A percentile compares a stretch with the other conserved stretches of the same genome.
Evolutionary conservation across 2,113 vertebrate species (phyloP).

Genomic region (Tachycineta bicolor): DNA sequence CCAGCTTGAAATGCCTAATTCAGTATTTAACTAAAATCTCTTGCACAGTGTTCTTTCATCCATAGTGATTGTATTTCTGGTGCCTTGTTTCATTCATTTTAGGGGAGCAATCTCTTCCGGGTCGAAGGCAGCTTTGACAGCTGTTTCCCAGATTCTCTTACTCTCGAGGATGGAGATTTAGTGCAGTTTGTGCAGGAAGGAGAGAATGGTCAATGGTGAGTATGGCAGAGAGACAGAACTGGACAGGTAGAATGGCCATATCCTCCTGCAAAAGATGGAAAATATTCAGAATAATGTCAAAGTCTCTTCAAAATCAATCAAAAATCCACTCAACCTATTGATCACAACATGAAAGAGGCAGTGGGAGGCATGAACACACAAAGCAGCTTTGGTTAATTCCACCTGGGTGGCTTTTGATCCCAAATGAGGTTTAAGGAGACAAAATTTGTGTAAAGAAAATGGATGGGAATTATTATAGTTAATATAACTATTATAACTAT

Average conservation of each 20-base stretch:
- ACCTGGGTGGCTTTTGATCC: neutral
- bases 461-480: neutral
- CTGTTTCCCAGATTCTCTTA: constrained; percentile 67
- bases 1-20: neutral
- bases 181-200: constrained; percentile 84
- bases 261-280: neutral
- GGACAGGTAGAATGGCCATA: neutral
- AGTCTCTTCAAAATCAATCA: neutral
- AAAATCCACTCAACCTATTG: neutral
- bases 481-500: too few relatives aligned
- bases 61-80: neutral
- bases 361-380: neutral
- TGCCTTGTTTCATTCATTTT: neutral
- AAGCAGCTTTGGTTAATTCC: neutral
- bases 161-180: constrained; percentile 77
- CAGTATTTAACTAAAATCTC: neutral
- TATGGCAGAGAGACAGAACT: neutral
- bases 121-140: constrained; percentile 83
- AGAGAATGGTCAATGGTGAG: constrained; percentile 86
- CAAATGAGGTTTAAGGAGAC: neutral
- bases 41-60: neutral
- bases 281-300: neutral
- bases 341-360: neutral
- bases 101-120: constrained; percentile 77
- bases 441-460: neutral